Evolutionary conservation across 2,113 vertebrate species (phyloP).

Genomic region (Sisor rabdophorus): DNA sequence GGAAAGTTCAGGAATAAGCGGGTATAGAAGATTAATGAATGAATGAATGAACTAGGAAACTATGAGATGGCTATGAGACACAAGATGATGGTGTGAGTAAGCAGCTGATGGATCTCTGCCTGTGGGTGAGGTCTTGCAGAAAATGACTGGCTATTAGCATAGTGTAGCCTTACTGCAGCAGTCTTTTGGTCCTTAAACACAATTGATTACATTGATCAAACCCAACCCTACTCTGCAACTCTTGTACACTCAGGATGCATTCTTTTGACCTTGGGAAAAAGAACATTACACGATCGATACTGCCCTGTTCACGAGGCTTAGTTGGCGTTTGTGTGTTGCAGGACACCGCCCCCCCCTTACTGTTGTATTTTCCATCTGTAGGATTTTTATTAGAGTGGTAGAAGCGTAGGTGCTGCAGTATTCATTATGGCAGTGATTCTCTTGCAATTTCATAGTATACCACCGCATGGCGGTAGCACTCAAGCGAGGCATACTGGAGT

Average conservation of each 20-base stretch:
- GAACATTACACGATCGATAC: conserved; percentile 25
- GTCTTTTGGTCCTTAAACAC: conserved; percentile 59
- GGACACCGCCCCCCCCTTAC: too few species aligned
- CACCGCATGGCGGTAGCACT: conserved; percentile 64
- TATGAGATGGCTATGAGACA: too few species aligned
- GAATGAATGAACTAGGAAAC: too few species aligned
- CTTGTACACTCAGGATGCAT: conserved; percentile 25
- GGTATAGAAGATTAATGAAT: too few species aligned
- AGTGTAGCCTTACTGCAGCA: conserved; percentile 31
- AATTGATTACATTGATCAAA: conserved; percentile 64
- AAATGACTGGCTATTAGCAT: conserved; percentile 14
- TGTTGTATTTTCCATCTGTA: not conserved
- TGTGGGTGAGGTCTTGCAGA: conserved; percentile 18
- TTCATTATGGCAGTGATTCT: not conserved
- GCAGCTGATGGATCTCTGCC: not conserved
- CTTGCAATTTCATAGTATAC: conserved; percentile 1
- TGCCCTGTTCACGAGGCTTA: not conserved
- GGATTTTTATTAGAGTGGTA: not conserved
- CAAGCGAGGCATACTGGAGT: conserved; percentile 34
- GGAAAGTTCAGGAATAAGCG: too few species aligned
- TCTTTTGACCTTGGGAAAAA: conserved; percentile 25
- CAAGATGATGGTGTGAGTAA: not conserved
- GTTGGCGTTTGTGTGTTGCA: not conserved
- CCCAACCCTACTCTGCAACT: conserved; percentile 28
- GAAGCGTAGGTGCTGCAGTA: not conserved